Evolutionary conservation across 30 jellyfish, hydroid and myxozoan genomes (phyloP), one percentile per base, ranked within the genome.

Genomic region (Turritopsis dohrnii): DNA sequence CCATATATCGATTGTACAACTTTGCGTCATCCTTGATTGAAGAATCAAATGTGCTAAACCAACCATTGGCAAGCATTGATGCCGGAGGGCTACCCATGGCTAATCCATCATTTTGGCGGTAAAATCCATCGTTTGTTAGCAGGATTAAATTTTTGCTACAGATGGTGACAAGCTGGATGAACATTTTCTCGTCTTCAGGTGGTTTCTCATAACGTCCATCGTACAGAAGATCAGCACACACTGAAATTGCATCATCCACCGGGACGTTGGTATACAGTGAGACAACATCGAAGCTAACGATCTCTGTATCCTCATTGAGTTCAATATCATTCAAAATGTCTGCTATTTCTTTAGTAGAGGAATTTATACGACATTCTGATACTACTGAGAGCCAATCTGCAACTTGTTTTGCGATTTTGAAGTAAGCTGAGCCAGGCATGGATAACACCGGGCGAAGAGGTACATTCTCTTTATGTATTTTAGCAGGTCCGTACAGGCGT

Each of bases 51-150:
- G 77, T 81, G 74, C 88, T 81, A 87, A 81, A 23, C 87, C 88
- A 71, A 31, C 87, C 88, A 81, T 81, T 81, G 87, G 88, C 88
- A 60, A 65, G 72, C 88, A 71, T 71, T 29, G 88, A 87, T 7
- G 88, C 88, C 19, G 87, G 88, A 23, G 69, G 88, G 72, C 86
- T 81, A 27, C 72, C 88, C 88, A 81, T 81, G n/a, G n/a, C n/a
- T n/a, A n/a, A n/a, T n/a, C n/a, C n/a, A n/a, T n/a, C n/a, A n/a
- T n/a, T n/a, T n/a, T n/a, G n/a, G n/a, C n/a, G n/a, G n/a, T n/a
- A n/a, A n/a, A n/a, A n/a, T n/a, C n/a, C n/a, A n/a, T n/a, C 71
- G 84, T 41, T 81, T 25, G 87, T 66, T 20, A 71, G 71, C 88
- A 60, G 19, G 65, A 60, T 66, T 17, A 66, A 71, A 30, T 65